Percentiles rank a stretch among this genome's conserved stretches.
phyloP scores from a whole-genome alignment of 2,113 vertebrate species.

The Ammodramus savannarum region DNA sequence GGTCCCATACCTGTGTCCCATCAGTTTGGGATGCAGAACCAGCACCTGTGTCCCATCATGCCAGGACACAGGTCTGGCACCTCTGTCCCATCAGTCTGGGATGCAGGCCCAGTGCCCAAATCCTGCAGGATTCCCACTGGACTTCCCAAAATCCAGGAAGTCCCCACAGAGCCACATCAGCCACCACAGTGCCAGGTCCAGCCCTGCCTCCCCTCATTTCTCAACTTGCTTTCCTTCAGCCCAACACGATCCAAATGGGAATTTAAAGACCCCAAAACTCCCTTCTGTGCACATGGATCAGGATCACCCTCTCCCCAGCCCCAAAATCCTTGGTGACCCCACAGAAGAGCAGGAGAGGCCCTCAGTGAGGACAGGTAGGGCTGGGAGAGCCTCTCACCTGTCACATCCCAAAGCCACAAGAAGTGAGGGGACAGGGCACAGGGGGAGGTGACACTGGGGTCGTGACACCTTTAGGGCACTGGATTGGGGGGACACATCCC shows the following conservation, averaged over 20 bases:
- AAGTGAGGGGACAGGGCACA: neutral
- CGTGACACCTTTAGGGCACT: neutral
- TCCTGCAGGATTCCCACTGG: rapidly evolving
- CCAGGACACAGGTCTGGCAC: neutral
- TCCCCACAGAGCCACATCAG: rapidly evolving
- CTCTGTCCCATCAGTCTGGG: neutral
- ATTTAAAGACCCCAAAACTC: rapidly evolving
- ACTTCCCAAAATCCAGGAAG: neutral
- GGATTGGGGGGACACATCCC: rapidly evolving
- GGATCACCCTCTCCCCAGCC: neutral
- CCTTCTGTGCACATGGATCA: rapidly evolving
- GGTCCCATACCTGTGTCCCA: too few species aligned
- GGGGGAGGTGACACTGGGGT: rapidly evolving
- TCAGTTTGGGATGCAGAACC: neutral
- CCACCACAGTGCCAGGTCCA: rapidly evolving
- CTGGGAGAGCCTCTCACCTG: neutral
- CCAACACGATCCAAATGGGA: rapidly evolving
- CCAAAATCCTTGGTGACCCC: neutral
- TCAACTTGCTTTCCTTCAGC: neutral
- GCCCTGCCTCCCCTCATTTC: neutral
- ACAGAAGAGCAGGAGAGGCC: neutral
- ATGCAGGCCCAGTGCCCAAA: neutral
- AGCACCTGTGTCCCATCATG: rapidly evolving
- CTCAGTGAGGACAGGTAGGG: rapidly evolving
- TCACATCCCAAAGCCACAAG: neutral